Conservation (phyloP, 2,797 vertebrate species). For the Anguilla pacifica region DNA sequence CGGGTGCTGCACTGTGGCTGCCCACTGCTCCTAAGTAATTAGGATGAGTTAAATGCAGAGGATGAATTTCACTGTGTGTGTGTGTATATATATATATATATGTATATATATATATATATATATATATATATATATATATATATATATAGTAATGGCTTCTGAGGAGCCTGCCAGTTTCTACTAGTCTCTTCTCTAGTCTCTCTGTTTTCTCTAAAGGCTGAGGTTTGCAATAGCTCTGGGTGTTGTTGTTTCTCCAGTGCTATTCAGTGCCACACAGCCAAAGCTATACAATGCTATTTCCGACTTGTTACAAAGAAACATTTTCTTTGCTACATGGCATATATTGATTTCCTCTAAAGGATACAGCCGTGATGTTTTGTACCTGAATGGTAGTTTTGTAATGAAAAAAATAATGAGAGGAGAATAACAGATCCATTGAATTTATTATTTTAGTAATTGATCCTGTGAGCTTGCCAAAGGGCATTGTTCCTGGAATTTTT, state of each 20-base stretch:
- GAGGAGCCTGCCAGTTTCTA: not conserved
- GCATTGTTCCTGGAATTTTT: not conserved
- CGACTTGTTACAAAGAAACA: not conserved
- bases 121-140: too few relatives aligned
- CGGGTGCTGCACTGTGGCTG: too few relatives aligned
- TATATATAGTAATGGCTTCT: slow-evolving; percentile 18
- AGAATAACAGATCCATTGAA: not conserved
- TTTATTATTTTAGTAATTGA: not conserved
- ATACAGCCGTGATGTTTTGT: not conserved
- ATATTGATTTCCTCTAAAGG: slow-evolving; percentile 2
- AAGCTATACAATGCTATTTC: not conserved
- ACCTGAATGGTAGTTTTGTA: not conserved
- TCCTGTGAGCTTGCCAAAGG: not conserved
- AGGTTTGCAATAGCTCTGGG: slow-evolving; percentile 24
- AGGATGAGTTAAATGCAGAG: too few relatives aligned
- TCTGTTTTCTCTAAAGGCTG: slow-evolving; percentile 27
- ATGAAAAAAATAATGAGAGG: not conserved
- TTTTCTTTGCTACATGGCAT: slow-evolving; percentile 19
- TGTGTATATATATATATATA: too few relatives aligned
- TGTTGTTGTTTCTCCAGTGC: not conserved
- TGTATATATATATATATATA: too few relatives aligned
- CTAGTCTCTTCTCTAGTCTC: not conserved
- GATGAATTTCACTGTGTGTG: too few relatives aligned
- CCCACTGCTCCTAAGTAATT: too few relatives aligned
- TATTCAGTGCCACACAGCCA: slow-evolving; percentile 11